These are phyloP conservation scores for Nansenia antarctica DNA, from an alignment of 2,113 vertebrate species.

Conservation along the genomic window DNA sequence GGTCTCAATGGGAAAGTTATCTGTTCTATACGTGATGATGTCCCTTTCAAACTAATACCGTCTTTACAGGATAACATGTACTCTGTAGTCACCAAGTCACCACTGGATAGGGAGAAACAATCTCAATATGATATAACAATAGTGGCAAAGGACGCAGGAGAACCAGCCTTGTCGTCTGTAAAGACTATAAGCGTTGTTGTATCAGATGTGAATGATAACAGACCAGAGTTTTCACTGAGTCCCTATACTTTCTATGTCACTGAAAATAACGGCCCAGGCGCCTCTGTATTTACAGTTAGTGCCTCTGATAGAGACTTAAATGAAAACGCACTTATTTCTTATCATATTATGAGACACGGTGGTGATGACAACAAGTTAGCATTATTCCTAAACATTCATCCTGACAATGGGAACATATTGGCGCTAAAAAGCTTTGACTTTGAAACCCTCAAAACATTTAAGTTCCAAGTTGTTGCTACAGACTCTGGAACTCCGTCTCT, in stretches of 20 bases:
- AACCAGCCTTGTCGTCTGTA: constrained; percentile 36
- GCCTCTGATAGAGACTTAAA: constrained; percentile 45
- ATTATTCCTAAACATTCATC: constrained; percentile 43
- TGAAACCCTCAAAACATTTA: constrained; percentile 36
- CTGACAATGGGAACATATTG: constrained; percentile 46
- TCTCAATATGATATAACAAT: constrained; percentile 42
- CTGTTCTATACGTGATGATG: constrained; percentile 61
- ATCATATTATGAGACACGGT: constrained; percentile 55
- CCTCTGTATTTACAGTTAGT: constrained; percentile 41
- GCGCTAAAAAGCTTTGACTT: constrained; percentile 55
- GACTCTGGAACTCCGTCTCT: constrained; percentile 36
- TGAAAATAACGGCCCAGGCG: constrained; percentile 53
- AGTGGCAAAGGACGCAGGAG: constrained; percentile 47
- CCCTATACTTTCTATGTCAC: constrained; percentile 42
- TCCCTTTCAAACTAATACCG: constrained; percentile 46
- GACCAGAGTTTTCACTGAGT: constrained; percentile 39
- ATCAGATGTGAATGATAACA: constrained; percentile 62
- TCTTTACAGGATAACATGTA: constrained; percentile 49
- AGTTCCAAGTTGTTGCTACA: constrained; percentile 33
- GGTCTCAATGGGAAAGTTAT: constrained; percentile 48
- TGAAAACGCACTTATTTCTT: constrained; percentile 36
- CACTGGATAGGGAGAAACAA: constrained; percentile 45
- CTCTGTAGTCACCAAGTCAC: constrained; percentile 34
- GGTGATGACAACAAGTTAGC: not conserved
- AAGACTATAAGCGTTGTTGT: constrained; percentile 44